phyloP scores from a whole-genome alignment of 2,113 vertebrate genomes.

The Sardina pilchardus region DNA sequence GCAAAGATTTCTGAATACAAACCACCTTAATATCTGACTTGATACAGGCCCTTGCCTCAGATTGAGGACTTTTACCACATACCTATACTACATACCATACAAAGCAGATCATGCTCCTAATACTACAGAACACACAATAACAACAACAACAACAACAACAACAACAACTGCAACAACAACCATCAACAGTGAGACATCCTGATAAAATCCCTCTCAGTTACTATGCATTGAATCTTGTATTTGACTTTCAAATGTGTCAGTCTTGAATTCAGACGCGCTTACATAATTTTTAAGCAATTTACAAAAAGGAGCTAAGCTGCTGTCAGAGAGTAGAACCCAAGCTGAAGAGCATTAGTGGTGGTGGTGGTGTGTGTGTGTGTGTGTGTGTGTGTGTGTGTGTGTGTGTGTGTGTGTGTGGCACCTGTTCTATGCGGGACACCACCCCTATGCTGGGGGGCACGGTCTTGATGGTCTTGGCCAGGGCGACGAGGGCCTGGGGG shows the following conservation, averaged over 20 bases:
- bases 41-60: neutral
- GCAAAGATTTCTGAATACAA: no score
- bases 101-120: no score
- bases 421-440: constrained; percentile 82
- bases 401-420: constrained; percentile 30
- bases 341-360: neutral
- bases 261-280: neutral
- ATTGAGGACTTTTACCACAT: neutral
- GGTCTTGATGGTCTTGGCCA: constrained; percentile 81
- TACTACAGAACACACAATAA: no score
- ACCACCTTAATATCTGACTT: no score
- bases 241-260: neutral
- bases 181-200: neutral
- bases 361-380: no score
- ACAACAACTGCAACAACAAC: no score
- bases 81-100: neutral
- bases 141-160: no score
- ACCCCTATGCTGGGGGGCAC: constrained; percentile 95
- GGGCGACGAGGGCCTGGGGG: constrained; percentile 72
- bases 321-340: neutral
- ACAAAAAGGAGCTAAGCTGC: neutral
- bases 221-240: neutral
- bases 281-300: neutral
- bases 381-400: no score
- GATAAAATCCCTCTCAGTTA: no score